Percentiles rank a stretch among this genome's conserved stretches.
Conservation (phyloP, 2,888 invertebrate genomes). For the Cheilosia scutellata region DNA sequence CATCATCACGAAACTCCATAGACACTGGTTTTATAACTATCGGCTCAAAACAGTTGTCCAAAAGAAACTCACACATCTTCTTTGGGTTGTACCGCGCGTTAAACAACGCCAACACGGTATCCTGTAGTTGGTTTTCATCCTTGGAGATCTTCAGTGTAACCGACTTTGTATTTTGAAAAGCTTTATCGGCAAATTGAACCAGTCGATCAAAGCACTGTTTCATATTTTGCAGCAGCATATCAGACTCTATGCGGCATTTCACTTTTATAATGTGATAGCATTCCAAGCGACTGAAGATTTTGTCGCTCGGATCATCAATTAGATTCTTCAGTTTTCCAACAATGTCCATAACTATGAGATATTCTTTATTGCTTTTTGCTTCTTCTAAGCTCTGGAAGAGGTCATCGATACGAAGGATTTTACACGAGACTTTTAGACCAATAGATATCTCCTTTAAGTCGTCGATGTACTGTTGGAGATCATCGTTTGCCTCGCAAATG, state of each 20-base stretch:
- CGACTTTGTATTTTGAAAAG: slow-evolving; percentile 82
- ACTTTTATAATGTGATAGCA: slow-evolving; percentile 83
- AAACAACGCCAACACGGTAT: slow-evolving; percentile 81
- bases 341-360: slow-evolving; percentile 80
- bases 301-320: slow-evolving; percentile 79
- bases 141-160: slow-evolving; percentile 82
- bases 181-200: slow-evolving; percentile 82
- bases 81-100: slow-evolving; percentile 82
- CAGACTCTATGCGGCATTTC: slow-evolving; percentile 81
- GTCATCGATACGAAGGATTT: slow-evolving; percentile 84
- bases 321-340: slow-evolving; percentile 80
- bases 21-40: slow-evolving; percentile 82
- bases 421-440: slow-evolving; percentile 84
- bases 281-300: slow-evolving; percentile 80
- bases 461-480: slow-evolving; percentile 86
- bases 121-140: slow-evolving; percentile 80
- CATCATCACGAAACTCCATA: slow-evolving; percentile 79
- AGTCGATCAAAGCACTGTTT: slow-evolving; percentile 82
- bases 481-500: slow-evolving; percentile 86
- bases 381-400: slow-evolving; percentile 84
- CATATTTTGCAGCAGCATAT: slow-evolving; percentile 81
- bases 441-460: slow-evolving; percentile 86
- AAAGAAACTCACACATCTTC: slow-evolving; percentile 81
- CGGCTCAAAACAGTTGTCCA: slow-evolving; percentile 83
- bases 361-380: slow-evolving; percentile 81